phyloP scores from a whole-genome alignment of 1,140 invertebrate genomes.

The Antheraea pernyi region DNA sequence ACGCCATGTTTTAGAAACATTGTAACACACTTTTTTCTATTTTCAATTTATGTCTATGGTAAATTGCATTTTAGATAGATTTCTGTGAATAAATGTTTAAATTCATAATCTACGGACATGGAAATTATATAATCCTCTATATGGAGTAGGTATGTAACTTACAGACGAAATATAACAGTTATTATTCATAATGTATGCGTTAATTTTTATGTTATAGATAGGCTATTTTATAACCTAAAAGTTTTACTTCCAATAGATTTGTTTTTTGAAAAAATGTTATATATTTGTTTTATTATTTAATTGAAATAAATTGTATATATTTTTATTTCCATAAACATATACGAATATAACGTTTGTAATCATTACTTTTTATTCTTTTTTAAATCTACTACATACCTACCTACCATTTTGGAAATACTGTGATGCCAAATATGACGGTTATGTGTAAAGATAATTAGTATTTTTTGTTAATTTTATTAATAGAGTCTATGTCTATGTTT shows the following conservation, averaged over 20 bases:
- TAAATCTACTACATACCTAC: conserved; percentile 20
- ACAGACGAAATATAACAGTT: too few species aligned
- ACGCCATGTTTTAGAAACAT: not conserved
- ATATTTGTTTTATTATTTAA: too few species aligned
- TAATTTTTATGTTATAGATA: too few species aligned
- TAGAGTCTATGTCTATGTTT: conserved; percentile 72
- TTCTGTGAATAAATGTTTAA: not conserved
- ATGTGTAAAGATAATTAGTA: conserved; percentile 51
- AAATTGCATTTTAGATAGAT: not conserved
- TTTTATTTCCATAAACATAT: too few species aligned
- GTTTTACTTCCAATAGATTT: too few species aligned
- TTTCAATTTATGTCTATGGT: not conserved
- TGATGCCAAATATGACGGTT: conserved; percentile 70
- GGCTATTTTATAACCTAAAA: too few species aligned
- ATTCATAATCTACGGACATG: not conserved
- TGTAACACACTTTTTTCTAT: not conserved
- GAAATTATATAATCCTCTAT: not conserved
- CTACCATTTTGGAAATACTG: conserved; percentile 53
- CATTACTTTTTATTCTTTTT: too few species aligned
- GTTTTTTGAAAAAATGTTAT: too few species aligned
- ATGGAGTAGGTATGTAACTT: not conserved
- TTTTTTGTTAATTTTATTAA: conserved; percentile 70
- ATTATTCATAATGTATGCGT: too few species aligned
- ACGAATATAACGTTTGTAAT: too few species aligned
- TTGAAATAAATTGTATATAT: too few species aligned